A percentile compares a stretch with the other conserved stretches of the same genome.
These are phyloP conservation scores for Anoplophora glabripennis DNA, from an alignment of 1,140 invertebrate genomes.

Conservation along the genomic window DNA sequence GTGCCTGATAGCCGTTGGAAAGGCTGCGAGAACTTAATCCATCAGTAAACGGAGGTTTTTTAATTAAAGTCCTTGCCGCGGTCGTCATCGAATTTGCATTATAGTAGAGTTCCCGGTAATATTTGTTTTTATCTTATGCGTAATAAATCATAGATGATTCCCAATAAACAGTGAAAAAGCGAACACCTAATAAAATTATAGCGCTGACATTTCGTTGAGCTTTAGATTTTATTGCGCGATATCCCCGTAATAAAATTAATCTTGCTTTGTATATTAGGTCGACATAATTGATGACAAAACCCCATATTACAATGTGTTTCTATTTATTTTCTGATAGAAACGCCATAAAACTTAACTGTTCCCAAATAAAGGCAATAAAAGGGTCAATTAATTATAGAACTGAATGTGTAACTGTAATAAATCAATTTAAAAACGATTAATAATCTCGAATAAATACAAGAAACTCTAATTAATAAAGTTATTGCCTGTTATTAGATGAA, in stretches of 20 bases:
- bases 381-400: conserved; percentile 17
- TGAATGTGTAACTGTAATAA: conserved; percentile 18
- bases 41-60: too few species aligned
- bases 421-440: conserved; percentile 30
- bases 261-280: conserved; percentile 1
- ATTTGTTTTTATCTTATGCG: too few species aligned
- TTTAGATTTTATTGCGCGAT: conserved; percentile 4
- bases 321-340: conserved; percentile 20
- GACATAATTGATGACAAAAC: conserved; percentile 7
- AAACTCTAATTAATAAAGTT: conserved; percentile 8
- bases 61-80: too few species aligned
- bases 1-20: too few species aligned
- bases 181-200: conserved; percentile 4
- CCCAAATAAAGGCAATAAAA: conserved; percentile 14
- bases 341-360: conserved; percentile 18
- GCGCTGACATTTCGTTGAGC: not conserved
- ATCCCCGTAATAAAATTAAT: conserved; percentile 1
- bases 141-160: too few species aligned
- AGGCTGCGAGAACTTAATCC: too few species aligned
- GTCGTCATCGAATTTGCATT: too few species aligned
- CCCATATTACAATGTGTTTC: not conserved
- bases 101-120: too few species aligned
- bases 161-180: too few species aligned
- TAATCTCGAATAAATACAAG: conserved; percentile 21
- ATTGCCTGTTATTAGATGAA: not conserved